Evolutionary conservation across 2,113 vertebrate species (phyloP).

Genomic region (Vombatus ursinus): DNA sequence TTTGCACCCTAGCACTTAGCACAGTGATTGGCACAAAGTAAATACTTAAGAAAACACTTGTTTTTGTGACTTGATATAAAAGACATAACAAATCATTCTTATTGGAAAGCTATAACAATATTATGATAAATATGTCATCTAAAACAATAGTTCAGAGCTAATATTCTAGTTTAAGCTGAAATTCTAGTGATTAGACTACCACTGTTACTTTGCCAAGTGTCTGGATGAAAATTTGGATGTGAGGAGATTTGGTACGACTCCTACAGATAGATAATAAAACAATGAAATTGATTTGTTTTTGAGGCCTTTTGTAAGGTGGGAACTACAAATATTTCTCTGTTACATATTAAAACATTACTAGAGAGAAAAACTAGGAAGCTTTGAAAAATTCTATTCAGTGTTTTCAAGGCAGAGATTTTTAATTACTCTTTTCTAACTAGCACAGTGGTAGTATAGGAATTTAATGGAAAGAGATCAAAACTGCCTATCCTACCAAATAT

Average conservation of each 20-base stretch:
- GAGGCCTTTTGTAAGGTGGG: not conserved
- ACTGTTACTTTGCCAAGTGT: not conserved
- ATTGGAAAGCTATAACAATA: not conserved
- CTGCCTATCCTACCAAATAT: not conserved
- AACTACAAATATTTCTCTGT: not conserved
- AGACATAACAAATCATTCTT: not conserved
- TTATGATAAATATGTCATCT: not conserved
- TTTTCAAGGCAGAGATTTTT: not conserved
- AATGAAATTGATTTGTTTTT: not conserved
- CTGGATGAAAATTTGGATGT: not conserved
- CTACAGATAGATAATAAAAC: not conserved
- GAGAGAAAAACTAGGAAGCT: not conserved
- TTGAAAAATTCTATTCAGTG: not conserved
- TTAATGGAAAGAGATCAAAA: not conserved
- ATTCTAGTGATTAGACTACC: not conserved
- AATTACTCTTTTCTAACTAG: not conserved
- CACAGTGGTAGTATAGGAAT: not conserved
- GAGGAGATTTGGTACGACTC: not conserved
- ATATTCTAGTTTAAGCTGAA: not conserved
- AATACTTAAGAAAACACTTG: conserved; percentile 24
- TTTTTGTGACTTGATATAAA: not conserved
- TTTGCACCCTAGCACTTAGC: not conserved
- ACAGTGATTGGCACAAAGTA: not conserved
- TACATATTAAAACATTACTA: not conserved
- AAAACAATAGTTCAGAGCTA: not conserved